Percentiles rank a stretch among this genome's conserved stretches.
These are phyloP conservation scores for Capitella teleta DNA, from an alignment of 1,140 invertebrate species.

Conservation along the genomic window DNA sequence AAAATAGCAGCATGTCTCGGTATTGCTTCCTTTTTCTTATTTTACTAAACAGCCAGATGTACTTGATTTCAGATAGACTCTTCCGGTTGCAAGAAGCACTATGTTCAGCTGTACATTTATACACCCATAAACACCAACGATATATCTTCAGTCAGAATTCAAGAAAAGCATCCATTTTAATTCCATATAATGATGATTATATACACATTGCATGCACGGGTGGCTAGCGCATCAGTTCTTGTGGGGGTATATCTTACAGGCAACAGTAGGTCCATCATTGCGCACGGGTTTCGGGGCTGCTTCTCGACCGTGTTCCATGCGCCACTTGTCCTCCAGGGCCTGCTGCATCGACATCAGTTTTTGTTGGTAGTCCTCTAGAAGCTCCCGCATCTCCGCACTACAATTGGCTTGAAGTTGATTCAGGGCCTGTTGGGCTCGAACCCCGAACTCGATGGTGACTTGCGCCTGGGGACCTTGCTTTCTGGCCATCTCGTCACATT, in stretches of 20 bases:
- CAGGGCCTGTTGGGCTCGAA: neutral
- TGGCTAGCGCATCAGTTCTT: neutral
- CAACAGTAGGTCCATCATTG: neutral
- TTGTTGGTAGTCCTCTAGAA: neutral
- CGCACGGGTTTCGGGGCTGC: neutral
- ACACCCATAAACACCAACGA: no score
- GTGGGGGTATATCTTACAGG: neutral
- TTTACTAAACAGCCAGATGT: no score
- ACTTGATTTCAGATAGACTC: no score
- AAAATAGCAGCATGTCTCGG: no score
- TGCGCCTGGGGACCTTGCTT: neutral
- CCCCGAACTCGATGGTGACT: neutral
- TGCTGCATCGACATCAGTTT: neutral
- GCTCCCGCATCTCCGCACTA: neutral
- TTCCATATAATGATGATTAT: no score
- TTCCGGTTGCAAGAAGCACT: no score
- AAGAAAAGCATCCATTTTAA: no score
- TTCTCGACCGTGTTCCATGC: neutral
- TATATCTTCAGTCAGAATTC: no score
- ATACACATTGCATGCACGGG: no score
- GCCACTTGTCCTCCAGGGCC: neutral
- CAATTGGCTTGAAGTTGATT: neutral
- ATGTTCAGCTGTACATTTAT: no score
- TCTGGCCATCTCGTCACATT: neutral
- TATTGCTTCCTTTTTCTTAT: no score